Evolutionary conservation across 2,797 vertebrate species (phyloP).

Genomic region (Botia kubotai): DNA sequence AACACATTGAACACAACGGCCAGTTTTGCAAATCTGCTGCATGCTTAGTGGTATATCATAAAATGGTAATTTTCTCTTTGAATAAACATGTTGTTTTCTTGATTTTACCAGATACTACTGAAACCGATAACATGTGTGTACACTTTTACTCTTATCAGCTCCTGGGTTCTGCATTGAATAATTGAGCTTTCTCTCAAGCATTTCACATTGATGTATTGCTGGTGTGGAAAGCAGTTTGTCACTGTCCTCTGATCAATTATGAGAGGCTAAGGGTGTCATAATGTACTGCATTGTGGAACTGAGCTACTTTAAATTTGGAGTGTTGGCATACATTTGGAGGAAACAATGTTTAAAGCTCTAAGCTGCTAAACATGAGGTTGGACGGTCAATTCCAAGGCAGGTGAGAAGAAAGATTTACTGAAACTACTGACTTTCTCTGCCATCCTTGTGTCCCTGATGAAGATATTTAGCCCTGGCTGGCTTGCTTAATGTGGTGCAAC

Average conservation of each 20-base stretch:
- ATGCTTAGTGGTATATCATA: not conserved
- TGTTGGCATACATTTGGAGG: not conserved
- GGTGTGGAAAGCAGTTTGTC: conserved; percentile 33
- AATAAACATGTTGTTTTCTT: not conserved
- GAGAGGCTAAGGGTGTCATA: conserved; percentile 4
- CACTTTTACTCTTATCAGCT: conserved; percentile 28
- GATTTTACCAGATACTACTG: conserved; percentile 30
- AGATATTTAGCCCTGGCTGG: not conserved
- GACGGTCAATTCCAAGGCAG: not conserved
- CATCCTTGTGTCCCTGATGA: not conserved
- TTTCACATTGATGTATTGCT: conserved; percentile 35
- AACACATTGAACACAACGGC: conserved; percentile 29
- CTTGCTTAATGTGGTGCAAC: not conserved
- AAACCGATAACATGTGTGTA: conserved; percentile 23
- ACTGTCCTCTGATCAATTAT: conserved; percentile 38
- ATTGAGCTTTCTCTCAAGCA: conserved; percentile 26
- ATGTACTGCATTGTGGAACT: not conserved
- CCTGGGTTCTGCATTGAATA: conserved; percentile 21
- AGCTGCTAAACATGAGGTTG: not conserved
- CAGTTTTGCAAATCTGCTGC: not conserved
- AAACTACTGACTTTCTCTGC: not conserved
- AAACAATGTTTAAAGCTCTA: not conserved
- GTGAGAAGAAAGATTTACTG: conserved; percentile 15
- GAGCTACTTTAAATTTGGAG: not conserved
- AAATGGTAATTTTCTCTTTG: not conserved